Base-by-base conservation (phyloP, 2,888 invertebrate species). In the Myathropa florea region DNA sequence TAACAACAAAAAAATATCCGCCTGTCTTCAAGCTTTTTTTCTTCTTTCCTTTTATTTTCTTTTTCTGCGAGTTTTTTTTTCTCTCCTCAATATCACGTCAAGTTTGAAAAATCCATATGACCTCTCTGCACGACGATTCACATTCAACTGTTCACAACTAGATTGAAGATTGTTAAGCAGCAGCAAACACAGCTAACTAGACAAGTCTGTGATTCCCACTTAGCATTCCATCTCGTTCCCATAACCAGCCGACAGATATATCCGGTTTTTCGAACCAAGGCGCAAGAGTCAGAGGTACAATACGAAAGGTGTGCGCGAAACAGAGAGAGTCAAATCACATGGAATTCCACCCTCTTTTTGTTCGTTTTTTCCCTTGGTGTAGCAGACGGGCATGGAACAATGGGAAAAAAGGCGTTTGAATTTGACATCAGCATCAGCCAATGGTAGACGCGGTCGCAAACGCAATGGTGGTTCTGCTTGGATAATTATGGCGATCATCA, bases 61-160 rank as follows among this genome's bases (percentile, higher is more conserved):
- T 59, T 21, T 28, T 68, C 12, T 70, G 53, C n/a, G 39, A 14
- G 71, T 46, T 55, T 79, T 26, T 63, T 70, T 57, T 68, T 57
- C 30, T 61, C 18, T 9, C 24, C 14, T 30, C 53, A 26, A 68
- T 85, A 75, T 72, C 68, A 85, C 85, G 85, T 82, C 82, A 82
- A 78, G 60, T 85, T 82, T 70, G 61, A 86, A 86, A 90, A 91
- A 90, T 90, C 90, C 91, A 90, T 89, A 89, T 70, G 90, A 92
- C 92, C 91, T 91, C 89, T 91, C 90, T 90, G 90, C 91, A 92
- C 92, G 91, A 90, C 92, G 92, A 89, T 91, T 91, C 91, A 90
- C 92, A 91, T 90, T 91, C 92, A 92, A 92, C 92, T 92, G 92
- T 92, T 92, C 92, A 91, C 92, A 92, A 92, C 92, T 91, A 92